Base-by-base conservation (phyloP, 64 coral and sea anemone species). In the Anthopleura sola region DNA sequence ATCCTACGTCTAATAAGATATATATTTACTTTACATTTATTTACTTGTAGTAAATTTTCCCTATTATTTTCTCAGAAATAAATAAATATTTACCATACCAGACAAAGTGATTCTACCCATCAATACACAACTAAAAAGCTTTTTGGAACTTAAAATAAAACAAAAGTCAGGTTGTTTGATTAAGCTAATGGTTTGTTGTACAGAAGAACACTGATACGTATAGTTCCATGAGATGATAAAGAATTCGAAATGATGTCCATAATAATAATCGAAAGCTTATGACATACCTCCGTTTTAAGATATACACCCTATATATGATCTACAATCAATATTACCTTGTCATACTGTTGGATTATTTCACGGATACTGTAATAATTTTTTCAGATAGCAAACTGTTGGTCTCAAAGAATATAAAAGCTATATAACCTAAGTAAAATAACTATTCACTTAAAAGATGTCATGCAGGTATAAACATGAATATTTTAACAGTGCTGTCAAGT, bases 371-470 rank as follows among this genome's bases (percentile, higher is more conserved):
- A 34, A 16, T 71, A 2, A 15, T 53, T 13, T 71, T 34, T 71
- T 28, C 28, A 13, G 66, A 32, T 34, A 34, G 14, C n/a, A 13
- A 16, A 29, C 0, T 71, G 66, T 33, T 14, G 34, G 28, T n/a
- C 60, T 66, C 21, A 11, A n/a, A n/a, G 60, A 66, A 66, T 28
- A 66, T 23, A n/a, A 66, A 66, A 26, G 60, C n/a, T 29, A 66
- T 14, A 71, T n/a, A 34, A 8, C 14, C 66, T 33, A 32, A 71
- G 66, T 34, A 71, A 71, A 34, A 4, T 29, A 71, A 71, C 66
- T 71, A 71, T 71, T 71, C 66, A 71, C 66, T 71, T 71, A 15
- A 71, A 32, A 71, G 66, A n/a, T 71, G 28, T 71, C 66, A 71
- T 17, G 29, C 28, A 34, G 66, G 10, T 12, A 28, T 71, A 15